phyloP scores from a whole-genome alignment of 2,888 invertebrate species.

The Tenthredo scrophulariae region DNA sequence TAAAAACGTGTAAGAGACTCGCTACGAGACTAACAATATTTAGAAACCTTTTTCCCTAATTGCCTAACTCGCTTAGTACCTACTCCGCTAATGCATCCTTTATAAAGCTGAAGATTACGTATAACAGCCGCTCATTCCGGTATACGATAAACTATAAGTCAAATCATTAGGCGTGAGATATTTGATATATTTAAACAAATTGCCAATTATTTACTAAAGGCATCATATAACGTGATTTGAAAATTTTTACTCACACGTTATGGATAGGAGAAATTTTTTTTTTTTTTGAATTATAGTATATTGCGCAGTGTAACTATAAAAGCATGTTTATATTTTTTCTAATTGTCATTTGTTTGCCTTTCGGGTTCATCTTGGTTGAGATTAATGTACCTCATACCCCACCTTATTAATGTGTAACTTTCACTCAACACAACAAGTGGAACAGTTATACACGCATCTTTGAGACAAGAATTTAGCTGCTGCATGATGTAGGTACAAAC shows the following conservation, averaged over 20 bases:
- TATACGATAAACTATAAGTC: neutral
- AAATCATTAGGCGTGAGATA: conserved; percentile 4
- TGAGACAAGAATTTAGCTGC: neutral
- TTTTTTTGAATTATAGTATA: neutral
- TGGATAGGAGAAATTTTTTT: too few species aligned
- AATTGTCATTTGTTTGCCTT: neutral
- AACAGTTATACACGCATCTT: conserved; percentile 32
- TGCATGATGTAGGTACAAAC: neutral
- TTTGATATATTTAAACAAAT: conserved; percentile 10
- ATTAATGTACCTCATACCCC: neutral
- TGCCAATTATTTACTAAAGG: neutral
- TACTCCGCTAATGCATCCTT: conserved; percentile 3
- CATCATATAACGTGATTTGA: neutral
- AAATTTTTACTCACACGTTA: neutral
- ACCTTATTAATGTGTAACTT: conserved; percentile 25
- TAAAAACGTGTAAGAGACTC: neutral
- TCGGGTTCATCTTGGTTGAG: neutral
- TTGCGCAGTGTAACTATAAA: neutral
- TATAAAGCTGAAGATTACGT: neutral
- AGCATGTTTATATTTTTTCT: neutral
- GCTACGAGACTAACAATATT: conserved; percentile 26
- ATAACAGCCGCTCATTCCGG: neutral
- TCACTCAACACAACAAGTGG: conserved; percentile 28
- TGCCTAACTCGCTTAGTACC: conserved; percentile 8
- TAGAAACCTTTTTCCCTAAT: conserved; percentile 46